Base-by-base conservation (phyloP, 2,888 invertebrate genomes). In the Matsumyia berberina region DNA sequence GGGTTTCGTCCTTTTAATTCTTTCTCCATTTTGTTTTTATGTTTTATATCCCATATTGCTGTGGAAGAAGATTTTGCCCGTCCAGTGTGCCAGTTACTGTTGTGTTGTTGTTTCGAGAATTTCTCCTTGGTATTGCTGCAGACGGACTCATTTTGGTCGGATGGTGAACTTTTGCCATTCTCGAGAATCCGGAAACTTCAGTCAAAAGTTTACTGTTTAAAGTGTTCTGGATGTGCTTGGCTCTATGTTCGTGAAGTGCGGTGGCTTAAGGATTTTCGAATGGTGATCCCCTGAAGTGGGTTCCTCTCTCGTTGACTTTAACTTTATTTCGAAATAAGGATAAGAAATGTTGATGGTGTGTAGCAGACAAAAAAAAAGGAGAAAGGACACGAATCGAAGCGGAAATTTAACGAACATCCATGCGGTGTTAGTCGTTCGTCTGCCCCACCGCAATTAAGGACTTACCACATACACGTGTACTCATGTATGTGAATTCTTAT, bases 121-220 rank as follows among this genome's bases (percentile, higher is more conserved):
- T 46, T 19, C 7, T 62, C 31, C 2, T 42, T 2, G 8, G 24
- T 35, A 15, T 51, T 39, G 33, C 46, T 62, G 33, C 46, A 46
- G 46, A 37, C 9, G 8, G 73, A 55, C 33, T 57, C 46, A 57
- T 55, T 67, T 69, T 12, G 12, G 66, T 51, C 55, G 35, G 46
- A 35, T 44, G 69, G 29, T 24, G 12, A 78, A 78, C 9, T 77
- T 60, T 58, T 53, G 24, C 35, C 24, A 24, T 19, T 49, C 11
- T 15, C 2, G 51, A 37, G 33, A 62, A 29, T 39, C 24, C 55
- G 37, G 62, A 57, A 70, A 70, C 24, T 62, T 12, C 35, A 70
- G 33, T 42, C 31, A 51, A 72, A 64, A 64, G 49, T 66, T 79
- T 58, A 62, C 39, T 31, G 8, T 58, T 24, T 79, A 49, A 79